These are phyloP conservation scores for Diachrysia chrysitis DNA, from an alignment of 2,888 invertebrate species.

Conservation along the genomic window DNA sequence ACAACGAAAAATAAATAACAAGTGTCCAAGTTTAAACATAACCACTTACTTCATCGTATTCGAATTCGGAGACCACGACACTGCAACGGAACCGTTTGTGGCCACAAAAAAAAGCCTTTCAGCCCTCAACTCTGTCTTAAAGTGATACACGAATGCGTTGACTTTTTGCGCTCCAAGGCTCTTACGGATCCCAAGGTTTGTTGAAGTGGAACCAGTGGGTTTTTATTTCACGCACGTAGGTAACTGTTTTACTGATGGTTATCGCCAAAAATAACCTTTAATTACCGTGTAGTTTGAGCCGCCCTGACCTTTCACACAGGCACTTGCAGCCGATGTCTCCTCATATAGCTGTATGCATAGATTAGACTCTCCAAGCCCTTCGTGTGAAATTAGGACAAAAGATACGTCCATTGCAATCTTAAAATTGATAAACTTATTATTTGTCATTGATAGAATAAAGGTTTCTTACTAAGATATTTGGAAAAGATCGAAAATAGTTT, in stretches of 20 bases:
- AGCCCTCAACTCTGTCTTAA: slow-evolving; percentile 61
- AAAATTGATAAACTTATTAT: not conserved
- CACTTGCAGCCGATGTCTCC: slow-evolving; percentile 74
- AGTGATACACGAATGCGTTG: slow-evolving; percentile 71
- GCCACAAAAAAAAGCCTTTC: slow-evolving; percentile 53
- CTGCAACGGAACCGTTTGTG: slow-evolving; percentile 36
- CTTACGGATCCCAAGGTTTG: slow-evolving; percentile 75
- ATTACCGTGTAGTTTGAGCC: slow-evolving; percentile 87
- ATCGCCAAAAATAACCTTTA: slow-evolving; percentile 89
- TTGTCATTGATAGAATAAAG: not conserved
- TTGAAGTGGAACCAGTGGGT: slow-evolving; percentile 77
- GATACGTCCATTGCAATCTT: slow-evolving; percentile 1
- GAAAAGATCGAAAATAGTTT: too few relatives aligned
- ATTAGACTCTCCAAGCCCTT: slow-evolving; percentile 67
- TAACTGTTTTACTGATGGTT: slow-evolving; percentile 88
- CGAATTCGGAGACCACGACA: slow-evolving; percentile 23
- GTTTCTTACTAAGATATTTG: too few relatives aligned
- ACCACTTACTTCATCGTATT: slow-evolving; percentile 11
- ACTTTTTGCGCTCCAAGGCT: slow-evolving; percentile 80
- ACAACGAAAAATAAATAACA: slow-evolving; percentile 7
- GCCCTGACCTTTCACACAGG: slow-evolving; percentile 86
- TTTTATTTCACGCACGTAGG: slow-evolving; percentile 85
- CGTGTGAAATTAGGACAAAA: slow-evolving; percentile 25
- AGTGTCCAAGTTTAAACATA: slow-evolving; percentile 9
- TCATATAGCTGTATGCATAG: slow-evolving; percentile 69